These are phyloP conservation scores for Petrophora chlorosata DNA, from an alignment of 2,888 invertebrate species.

Conservation along the genomic window DNA sequence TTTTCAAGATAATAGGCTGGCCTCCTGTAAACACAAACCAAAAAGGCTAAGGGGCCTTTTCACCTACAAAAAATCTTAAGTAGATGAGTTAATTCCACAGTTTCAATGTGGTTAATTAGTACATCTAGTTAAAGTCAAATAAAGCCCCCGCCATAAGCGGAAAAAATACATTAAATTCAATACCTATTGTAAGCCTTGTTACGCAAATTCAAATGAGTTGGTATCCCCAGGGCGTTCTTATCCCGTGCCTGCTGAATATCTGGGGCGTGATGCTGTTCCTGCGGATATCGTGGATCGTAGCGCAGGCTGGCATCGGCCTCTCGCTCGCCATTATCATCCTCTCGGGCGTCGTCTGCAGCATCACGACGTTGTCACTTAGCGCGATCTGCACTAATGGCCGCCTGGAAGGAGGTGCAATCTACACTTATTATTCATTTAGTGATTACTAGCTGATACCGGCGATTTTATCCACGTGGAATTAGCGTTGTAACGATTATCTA, in stretches of 20 bases:
- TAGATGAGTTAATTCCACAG: no score
- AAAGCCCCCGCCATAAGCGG: no score
- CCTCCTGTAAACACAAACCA: no score
- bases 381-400: slow-evolving; percentile 97
- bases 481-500: no score
- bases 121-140: no score
- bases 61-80: no score
- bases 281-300: slow-evolving; percentile 97
- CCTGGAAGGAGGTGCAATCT: slow-evolving; percentile 93
- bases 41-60: no score
- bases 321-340: slow-evolving; percentile 83
- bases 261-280: slow-evolving; percentile 99
- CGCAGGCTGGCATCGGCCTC: slow-evolving; percentile 93
- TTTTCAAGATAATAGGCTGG: no score
- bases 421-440: not conserved
- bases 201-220: not conserved
- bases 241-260: slow-evolving; percentile 97
- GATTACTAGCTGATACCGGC: not conserved
- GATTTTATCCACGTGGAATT: no score
- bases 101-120: no score
- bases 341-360: slow-evolving; percentile 86
- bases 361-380: slow-evolving; percentile 93
- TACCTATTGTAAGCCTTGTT: no score
- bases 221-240: slow-evolving; percentile 87
- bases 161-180: no score